A percentile compares a stretch with the other conserved stretches of the same genome.
These are phyloP conservation scores for Drosophila siamana DNA, from an alignment of 2,888 invertebrate species.

Conservation along the genomic window DNA sequence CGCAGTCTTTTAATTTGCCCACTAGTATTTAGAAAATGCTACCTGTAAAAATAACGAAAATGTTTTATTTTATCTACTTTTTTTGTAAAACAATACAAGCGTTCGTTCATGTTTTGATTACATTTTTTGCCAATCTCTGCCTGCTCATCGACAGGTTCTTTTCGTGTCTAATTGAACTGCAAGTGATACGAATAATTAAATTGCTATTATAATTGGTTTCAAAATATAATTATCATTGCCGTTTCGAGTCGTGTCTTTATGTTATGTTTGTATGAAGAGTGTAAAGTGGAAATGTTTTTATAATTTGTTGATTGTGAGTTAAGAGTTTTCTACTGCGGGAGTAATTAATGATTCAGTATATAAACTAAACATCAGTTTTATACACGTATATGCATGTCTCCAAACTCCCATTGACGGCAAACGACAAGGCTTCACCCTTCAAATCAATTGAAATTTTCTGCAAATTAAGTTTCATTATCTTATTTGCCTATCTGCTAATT, in stretches of 20 bases:
- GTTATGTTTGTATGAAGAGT: conserved; percentile 33
- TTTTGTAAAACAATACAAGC: conserved; percentile 1
- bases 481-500: conserved; percentile 30
- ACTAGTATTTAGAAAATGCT: conserved; percentile 19
- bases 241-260: conserved; percentile 14
- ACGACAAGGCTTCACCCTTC: conserved; percentile 38
- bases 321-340: background rate
- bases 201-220: conserved; percentile 56
- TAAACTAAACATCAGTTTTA: background rate
- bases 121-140: conserved; percentile 12
- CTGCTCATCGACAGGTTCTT: conserved; percentile 43
- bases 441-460: conserved; percentile 34
- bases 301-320: conserved; percentile 22
- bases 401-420: background rate
- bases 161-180: conserved; percentile 29
- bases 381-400: background rate
- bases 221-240: conserved; percentile 45
- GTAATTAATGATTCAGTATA: conserved; percentile 1
- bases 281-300: conserved; percentile 14
- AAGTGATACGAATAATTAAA: conserved; percentile 43
- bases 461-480: conserved; percentile 29
- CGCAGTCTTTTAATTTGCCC: conserved; percentile 29
- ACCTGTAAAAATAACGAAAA: conserved; percentile 10
- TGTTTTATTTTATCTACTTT: conserved; percentile 1
- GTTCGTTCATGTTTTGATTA: conserved; percentile 11